A percentile compares a stretch with the other conserved stretches of the same genome.
Conservation (phyloP, 2,113 vertebrate species). For the Mesocricetus auratus region DNA sequence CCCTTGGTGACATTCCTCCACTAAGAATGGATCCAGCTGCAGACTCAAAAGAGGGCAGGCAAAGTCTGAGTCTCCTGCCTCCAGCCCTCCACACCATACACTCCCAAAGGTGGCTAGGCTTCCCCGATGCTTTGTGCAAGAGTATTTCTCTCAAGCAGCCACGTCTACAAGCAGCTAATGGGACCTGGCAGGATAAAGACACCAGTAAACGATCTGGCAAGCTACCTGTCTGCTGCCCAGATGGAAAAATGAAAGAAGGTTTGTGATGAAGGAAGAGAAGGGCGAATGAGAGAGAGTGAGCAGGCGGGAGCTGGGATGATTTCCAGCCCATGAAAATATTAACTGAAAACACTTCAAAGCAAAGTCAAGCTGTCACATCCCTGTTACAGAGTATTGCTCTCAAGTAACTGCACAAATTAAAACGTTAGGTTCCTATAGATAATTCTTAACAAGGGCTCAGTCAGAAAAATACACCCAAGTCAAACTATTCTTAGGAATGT, state of each 20-base stretch:
- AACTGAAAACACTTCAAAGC: background rate
- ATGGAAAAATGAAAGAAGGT: slow-evolving; percentile 1
- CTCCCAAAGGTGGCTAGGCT: background rate
- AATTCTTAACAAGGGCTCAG: background rate
- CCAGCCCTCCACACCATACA: background rate
- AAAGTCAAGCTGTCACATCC: background rate
- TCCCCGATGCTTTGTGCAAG: background rate
- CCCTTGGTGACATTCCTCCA: background rate
- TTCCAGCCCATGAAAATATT: background rate
- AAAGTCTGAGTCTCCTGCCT: background rate
- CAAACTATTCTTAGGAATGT: background rate
- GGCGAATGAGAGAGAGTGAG: background rate
- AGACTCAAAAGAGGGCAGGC: background rate
- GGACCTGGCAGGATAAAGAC: background rate
- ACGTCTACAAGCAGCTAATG: background rate
- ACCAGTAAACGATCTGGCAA: slow-evolving; percentile 7
- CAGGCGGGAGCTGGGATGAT: background rate
- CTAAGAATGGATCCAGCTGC: background rate
- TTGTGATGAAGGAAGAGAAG: background rate
- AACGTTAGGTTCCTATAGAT: slow-evolving; percentile 1
- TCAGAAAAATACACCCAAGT: background rate
- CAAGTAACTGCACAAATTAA: background rate
- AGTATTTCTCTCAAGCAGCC: background rate
- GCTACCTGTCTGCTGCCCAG: slow-evolving; percentile 22
- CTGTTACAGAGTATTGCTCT: background rate